phyloP scores from a whole-genome alignment of 64 coral and sea anemone genomes.

The Dendrophyllia cribrosa region DNA sequence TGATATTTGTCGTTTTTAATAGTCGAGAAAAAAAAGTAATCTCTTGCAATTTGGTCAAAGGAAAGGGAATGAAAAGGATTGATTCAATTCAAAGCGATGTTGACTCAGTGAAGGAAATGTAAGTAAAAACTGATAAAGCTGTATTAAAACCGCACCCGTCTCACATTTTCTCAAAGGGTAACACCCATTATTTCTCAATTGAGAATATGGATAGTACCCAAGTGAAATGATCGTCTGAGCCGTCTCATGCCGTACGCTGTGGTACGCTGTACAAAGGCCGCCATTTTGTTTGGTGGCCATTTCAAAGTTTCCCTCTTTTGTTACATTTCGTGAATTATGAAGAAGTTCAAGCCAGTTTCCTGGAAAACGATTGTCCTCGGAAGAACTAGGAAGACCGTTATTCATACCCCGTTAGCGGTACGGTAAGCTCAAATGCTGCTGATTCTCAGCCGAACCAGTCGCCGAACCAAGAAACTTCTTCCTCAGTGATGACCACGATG shows the following conservation, averaged over 20 bases:
- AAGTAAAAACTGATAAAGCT: too few relatives aligned
- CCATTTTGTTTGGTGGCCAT: too few relatives aligned
- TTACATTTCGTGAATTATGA: background rate
- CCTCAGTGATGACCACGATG: background rate
- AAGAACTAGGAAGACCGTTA: background rate
- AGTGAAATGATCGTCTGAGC: background rate
- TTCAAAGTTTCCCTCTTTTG: too few relatives aligned
- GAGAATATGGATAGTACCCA: too few relatives aligned
- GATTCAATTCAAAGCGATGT: too few relatives aligned
- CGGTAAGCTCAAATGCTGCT: background rate
- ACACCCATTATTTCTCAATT: constrained; percentile 7
- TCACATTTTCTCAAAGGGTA: constrained; percentile 7
- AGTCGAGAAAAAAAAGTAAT: too few relatives aligned
- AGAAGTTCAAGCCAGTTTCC: background rate
- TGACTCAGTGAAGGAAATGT: too few relatives aligned
- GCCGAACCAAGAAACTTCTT: background rate
- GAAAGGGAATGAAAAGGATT: too few relatives aligned
- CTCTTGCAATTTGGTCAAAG: too few relatives aligned
- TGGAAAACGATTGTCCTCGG: background rate
- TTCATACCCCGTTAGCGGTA: background rate
- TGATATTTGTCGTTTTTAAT: too few relatives aligned
- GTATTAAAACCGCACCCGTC: background rate
- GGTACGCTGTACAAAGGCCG: too few relatives aligned
- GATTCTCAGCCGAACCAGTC: constrained; percentile 19
- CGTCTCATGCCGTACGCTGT: background rate